Conservation (phyloP, 2,797 vertebrate species). For the Periophthalmus magnuspinnatus region DNA sequence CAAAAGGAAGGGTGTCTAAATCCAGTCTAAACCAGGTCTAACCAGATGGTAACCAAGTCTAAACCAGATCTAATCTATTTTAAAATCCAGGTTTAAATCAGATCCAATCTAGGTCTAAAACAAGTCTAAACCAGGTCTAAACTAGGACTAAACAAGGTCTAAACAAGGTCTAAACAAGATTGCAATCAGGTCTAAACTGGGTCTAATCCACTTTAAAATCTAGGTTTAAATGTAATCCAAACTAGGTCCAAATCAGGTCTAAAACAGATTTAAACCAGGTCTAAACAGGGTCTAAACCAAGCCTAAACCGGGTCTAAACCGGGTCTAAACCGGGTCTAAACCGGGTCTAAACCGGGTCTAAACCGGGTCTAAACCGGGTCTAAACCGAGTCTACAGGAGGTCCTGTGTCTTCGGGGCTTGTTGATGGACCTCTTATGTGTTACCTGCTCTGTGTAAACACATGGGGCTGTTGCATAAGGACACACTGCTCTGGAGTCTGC, state of each 20-base stretch:
- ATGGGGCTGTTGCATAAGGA: neutral
- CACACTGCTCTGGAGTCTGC: neutral
- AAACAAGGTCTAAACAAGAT: too few species aligned
- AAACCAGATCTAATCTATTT: too few species aligned
- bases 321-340: neutral
- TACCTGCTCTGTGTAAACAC: slow-evolving; percentile 1
- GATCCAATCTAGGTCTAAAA: too few species aligned
- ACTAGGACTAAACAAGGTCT: too few species aligned
- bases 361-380: neutral
- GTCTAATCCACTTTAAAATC: too few species aligned
- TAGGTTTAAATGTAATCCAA: neutral
- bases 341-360: neutral
- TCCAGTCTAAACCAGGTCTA: too few species aligned
- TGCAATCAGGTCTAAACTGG: neutral
- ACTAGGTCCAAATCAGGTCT: neutral
- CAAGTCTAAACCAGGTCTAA: too few species aligned
- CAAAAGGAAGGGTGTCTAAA: too few species aligned
- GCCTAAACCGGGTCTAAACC: neutral
- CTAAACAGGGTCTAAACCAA: neutral
- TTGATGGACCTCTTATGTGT: slow-evolving; percentile 29
- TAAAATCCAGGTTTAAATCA: too few species aligned
- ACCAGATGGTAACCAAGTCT: too few species aligned
- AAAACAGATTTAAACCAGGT: neutral
- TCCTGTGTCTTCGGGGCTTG: neutral
- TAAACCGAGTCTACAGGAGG: neutral